Evolutionary conservation across 2,888 invertebrate genomes (phyloP), one percentile per base, ranked within the genome.

Genomic region (Hyles lineata): DNA sequence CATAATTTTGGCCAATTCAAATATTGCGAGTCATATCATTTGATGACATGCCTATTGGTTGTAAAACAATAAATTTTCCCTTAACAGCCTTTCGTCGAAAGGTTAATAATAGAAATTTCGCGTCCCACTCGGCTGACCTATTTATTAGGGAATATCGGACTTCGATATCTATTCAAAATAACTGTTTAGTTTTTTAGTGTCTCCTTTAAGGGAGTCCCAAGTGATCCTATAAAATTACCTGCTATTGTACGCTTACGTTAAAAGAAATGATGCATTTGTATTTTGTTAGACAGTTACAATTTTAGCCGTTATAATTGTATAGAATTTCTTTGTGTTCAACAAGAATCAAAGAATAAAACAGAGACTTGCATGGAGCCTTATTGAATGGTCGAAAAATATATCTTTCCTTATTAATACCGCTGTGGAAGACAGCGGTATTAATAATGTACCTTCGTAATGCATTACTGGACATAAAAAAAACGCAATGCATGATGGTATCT

Each of bases 271-370:
- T 88, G 86, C 84, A 82, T 89, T 87, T 85, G 86, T 89, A 87
- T 90, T 91, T 91, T 89, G 89, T 90, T 85, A 87, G 92, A 94
- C 93, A 92, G 94, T 94, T 94, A 94, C 93, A 90, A 91, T 94
- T 92, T 93, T 80, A 92, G 92, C 94, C 94, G 94, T 94, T 94
- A 94, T 94, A 94, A 94, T 94, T 94, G 93, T 94, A 94, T 93
- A 94, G 92, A 92, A 93, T 92, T 93, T 90, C 89, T 89, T 92
- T 93, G 90, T 90, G 85, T 84, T 83, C 81, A 83, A 76, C 78
- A 82, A 84, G 86, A 86, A 88, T 83, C 79, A 82, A 76, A 70
- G 78, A 82, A 81, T 79, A 74, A 79, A 85, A 89, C 85, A 85
- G 70, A 52, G 74, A 81, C 84, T 83, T 25, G 15, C 59, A 62